These are phyloP conservation scores for Malacoraja senta DNA, from an alignment of 2,797 vertebrate genomes.

Conservation along the genomic window DNA sequence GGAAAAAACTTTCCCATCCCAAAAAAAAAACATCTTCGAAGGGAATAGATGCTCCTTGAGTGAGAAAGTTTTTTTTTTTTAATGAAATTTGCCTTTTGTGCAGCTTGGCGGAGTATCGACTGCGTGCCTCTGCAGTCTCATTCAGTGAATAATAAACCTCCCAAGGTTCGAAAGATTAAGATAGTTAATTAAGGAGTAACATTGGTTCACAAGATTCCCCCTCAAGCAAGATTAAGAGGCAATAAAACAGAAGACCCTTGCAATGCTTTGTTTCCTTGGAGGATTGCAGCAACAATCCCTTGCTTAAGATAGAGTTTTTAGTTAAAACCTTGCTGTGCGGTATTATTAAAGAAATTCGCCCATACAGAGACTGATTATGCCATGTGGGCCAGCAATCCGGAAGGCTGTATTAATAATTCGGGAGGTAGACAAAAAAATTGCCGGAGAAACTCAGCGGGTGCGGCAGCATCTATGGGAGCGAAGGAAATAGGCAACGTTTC, in stretches of 20 bases:
- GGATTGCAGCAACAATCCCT: background rate
- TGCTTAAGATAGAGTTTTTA: background rate
- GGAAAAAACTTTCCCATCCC: too few species aligned
- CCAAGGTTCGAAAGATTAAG: background rate
- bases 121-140: background rate
- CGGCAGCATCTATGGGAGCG: too few species aligned
- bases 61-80: background rate
- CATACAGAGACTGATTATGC: too few species aligned
- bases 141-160: background rate
- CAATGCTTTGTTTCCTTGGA: background rate
- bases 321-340: background rate
- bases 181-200: background rate
- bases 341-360: background rate
- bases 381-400: too few species aligned
- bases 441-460: too few species aligned
- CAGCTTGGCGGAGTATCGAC: too few species aligned
- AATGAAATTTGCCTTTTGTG: slow-evolving; percentile 7
- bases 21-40: slow-evolving; percentile 45
- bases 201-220: background rate
- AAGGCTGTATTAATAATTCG: too few species aligned
- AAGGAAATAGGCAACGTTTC: too few species aligned
- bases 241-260: background rate
- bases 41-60: slow-evolving; percentile 38
- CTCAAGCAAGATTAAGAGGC: background rate
- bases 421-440: too few species aligned